phyloP scores from a whole-genome alignment of 2,113 vertebrate genomes.

The Psephotus haematonotus region DNA sequence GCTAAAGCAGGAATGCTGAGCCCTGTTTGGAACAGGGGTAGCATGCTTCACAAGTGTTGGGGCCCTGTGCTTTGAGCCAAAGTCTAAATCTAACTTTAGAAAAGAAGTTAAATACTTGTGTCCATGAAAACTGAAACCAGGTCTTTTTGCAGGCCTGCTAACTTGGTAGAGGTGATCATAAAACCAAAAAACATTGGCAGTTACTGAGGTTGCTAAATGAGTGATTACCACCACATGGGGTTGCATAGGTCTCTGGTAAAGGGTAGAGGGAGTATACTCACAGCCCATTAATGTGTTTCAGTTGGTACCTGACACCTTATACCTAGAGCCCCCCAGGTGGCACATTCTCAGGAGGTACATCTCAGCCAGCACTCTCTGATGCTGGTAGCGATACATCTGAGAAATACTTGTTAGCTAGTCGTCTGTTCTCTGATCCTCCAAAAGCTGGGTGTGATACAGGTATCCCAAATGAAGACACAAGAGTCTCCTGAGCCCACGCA shows the following conservation, averaged over 20 bases:
- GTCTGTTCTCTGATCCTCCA: not conserved
- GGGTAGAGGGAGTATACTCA: not conserved
- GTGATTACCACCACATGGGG: not conserved
- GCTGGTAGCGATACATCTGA: not conserved
- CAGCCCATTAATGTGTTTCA: not conserved
- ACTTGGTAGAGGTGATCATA: not conserved
- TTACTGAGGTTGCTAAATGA: not conserved
- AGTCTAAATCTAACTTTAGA: not conserved
- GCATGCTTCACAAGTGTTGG: not conserved
- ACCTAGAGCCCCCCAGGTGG: not conserved
- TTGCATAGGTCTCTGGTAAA: not conserved
- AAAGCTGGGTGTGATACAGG: not conserved
- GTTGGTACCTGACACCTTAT: not conserved
- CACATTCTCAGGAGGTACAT: not conserved
- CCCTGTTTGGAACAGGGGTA: not conserved
- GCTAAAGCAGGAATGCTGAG: not conserved
- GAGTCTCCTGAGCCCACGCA: not conserved
- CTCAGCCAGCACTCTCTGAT: not conserved
- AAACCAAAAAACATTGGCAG: not conserved
- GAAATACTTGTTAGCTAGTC: not conserved
- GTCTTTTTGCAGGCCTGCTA: not conserved
- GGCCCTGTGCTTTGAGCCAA: not conserved
- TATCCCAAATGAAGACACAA: not conserved
- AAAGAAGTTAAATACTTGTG: not conserved
- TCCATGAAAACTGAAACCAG: not conserved